phyloP scores from a whole-genome alignment of 2,888 invertebrate genomes.

The Eledone cirrhosa region DNA sequence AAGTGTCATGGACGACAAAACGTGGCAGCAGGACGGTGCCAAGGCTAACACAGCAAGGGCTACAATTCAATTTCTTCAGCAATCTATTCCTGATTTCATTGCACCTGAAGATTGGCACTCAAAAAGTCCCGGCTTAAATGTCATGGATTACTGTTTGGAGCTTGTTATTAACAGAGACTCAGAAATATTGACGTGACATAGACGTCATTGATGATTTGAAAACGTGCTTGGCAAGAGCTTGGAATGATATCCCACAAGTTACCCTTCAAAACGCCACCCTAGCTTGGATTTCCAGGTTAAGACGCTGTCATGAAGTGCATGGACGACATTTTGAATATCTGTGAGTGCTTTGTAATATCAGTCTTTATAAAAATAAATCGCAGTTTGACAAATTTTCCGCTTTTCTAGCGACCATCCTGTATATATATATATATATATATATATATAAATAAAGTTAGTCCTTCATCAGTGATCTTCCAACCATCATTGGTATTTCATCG shows the following conservation, averaged over 20 bases:
- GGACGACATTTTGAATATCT: background rate
- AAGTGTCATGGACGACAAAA: too few relatives aligned
- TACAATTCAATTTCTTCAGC: background rate
- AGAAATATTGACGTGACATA: background rate
- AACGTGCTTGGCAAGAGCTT: too few relatives aligned
- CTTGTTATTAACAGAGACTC: background rate
- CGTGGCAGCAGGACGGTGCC: background rate
- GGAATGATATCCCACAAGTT: background rate
- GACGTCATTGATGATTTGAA: too few relatives aligned
- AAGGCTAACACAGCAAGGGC: background rate
- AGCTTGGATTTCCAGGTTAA: background rate
- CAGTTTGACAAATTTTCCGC: too few relatives aligned
- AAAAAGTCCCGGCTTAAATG: background rate
- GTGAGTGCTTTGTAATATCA: background rate
- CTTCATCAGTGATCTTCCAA: too few relatives aligned
- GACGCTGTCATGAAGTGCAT: background rate
- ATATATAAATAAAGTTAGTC: too few relatives aligned
- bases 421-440: too few relatives aligned
- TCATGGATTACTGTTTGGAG: conserved; percentile 1
- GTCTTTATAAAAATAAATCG: too few relatives aligned
- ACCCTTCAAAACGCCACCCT: background rate
- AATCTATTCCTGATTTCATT: background rate
- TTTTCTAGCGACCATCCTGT: too few relatives aligned
- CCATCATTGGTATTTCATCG: too few relatives aligned
- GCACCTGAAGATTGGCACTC: background rate